These are phyloP conservation scores for Drosophila erecta DNA, from an alignment of 1,140 invertebrate species.

Conservation along the genomic window DNA sequence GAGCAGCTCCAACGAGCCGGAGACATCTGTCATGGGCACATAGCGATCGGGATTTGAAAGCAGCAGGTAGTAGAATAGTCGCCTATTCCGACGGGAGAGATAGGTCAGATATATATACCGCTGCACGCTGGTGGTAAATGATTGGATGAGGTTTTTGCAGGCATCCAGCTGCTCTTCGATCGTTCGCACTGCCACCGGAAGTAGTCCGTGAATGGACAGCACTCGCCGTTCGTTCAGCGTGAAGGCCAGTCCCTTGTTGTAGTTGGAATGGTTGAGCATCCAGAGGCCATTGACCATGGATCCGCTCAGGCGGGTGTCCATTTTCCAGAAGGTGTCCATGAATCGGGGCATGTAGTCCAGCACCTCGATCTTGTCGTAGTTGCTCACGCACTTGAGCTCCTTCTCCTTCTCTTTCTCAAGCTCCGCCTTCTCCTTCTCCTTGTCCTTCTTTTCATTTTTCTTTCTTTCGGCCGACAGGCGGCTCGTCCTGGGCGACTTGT, in stretches of 20 bases:
- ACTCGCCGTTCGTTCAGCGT: slow-evolving; percentile 92
- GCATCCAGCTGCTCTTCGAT: slow-evolving; percentile 93
- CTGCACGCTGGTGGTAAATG: slow-evolving; percentile 90
- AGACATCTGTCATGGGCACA: slow-evolving; percentile 90
- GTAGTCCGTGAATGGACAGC: slow-evolving; percentile 93
- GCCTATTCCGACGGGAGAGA: slow-evolving; percentile 93
- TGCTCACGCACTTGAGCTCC: slow-evolving; percentile 10
- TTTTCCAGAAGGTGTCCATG: slow-evolving; percentile 48
- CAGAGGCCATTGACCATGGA: not conserved
- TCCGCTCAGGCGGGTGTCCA: not conserved
- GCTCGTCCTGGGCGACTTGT: not conserved
- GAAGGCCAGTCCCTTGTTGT: slow-evolving; percentile 92
- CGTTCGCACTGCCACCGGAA: slow-evolving; percentile 92
- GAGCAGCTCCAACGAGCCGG: slow-evolving; percentile 96
- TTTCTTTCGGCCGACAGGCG: not conserved
- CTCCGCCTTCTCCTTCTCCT: not conserved
- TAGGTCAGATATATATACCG: slow-evolving; percentile 92
- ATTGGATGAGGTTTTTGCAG: slow-evolving; percentile 89
- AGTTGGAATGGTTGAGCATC: not conserved
- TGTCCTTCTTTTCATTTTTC: not conserved
- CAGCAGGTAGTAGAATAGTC: slow-evolving; percentile 96
- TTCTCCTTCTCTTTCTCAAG: not conserved
- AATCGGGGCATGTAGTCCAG: slow-evolving; percentile 21
- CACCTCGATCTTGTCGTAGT: not conserved
- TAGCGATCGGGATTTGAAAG: slow-evolving; percentile 94